Base-by-base conservation (phyloP, 2,888 invertebrate species). In the Apodemia mormo region DNA sequence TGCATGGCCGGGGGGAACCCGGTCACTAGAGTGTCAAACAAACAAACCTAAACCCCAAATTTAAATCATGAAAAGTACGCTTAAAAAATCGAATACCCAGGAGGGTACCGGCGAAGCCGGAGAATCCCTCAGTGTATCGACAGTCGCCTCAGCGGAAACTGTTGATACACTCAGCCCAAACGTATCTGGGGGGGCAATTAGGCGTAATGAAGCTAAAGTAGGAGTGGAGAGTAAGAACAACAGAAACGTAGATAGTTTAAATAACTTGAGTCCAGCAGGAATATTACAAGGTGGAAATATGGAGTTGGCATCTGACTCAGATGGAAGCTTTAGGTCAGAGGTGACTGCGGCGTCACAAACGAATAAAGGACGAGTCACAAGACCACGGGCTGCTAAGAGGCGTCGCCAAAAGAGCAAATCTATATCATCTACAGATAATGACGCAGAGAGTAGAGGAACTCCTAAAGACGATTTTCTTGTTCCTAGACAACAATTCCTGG, bases 381-480 rank as follows among this genome's bases (percentile, higher is more conserved):
- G 56, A 29, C 70, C 1, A 0, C 43, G 5, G 8, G 9, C 8
- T 76, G 75, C 73, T 72, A 72, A 64, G 54, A 67, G 30, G 68
- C 70, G 7, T 72, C 56, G 56, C 56, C 29, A 29, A 2, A 29
- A 56, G 9, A 56, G 29, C 10, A 56, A 56, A 14, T 56, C 56
- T 7, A 22, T 56, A 29, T 56, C 56, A 8, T 56, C 56, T 56
- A 22, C 56, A 6, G 56, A 56, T 5, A 56, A 56, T 29, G 56
- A 56, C 56, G 56, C 29, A 8, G 56, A 56, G 9, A 56, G 29
- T 29, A 56, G 7, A 9, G 7, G 10, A 56, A 49, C 12, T 5
- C 14, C 14, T 2, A 43, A 10, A 7, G 43, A 43, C 7, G 9
- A 43, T 9, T 43, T 43, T 43, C 43, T 43, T 43, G 43, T 43